Base-by-base conservation (phyloP, 2,113 vertebrate genomes). In the Polypterus bichir region DNA sequence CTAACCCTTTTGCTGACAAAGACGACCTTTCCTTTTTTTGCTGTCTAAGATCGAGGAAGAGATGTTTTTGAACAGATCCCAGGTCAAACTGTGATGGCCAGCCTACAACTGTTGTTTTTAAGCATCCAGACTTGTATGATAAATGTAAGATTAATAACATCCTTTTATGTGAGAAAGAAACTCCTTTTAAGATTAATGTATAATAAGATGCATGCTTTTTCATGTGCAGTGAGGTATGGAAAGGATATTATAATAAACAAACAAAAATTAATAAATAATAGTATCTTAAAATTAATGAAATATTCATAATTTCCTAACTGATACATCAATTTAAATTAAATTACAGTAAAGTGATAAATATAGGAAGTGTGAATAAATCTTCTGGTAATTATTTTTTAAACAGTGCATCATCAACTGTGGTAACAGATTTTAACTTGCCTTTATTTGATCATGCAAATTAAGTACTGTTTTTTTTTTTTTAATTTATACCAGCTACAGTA, bases 1-100 rank as follows among this genome's bases (percentile, higher is more conserved):
- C 47, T 65, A 47, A 6, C 46, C n/a, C 6, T 3, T 44, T n/a
- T 4, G 27, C 27, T 49, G 44, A 5, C 6, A 60, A 47, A n/a
- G 4, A 4, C 58, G 6, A 51, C 60, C 60, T 66, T 48, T 56
- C 46, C 46, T 47, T 48, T 9, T 52, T 49, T 57, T 57, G 53
- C 57, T 51, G 57, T 46, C 7, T 47, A 3, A 49, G 8, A 27
- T 10, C 4, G 46, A 65, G 11, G n/a, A 48, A 9, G 54, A 49
- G 47, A 49, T 47, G 6, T 10, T 53, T 53, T 47, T 11, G 47
- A 4, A 11, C 4, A 55, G 64, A 65, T 53, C 56, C 45, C 51
- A 27, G 27, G 27, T 27, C 27, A 27, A 27, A 27, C 27, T 27
- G 27, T 27, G 27, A 27, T 27, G 27, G 27, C 27, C 27, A 27